phyloP scores from a whole-genome alignment of 92 coral and sea anemone species.

The Paramuricea clavata region DNA sequence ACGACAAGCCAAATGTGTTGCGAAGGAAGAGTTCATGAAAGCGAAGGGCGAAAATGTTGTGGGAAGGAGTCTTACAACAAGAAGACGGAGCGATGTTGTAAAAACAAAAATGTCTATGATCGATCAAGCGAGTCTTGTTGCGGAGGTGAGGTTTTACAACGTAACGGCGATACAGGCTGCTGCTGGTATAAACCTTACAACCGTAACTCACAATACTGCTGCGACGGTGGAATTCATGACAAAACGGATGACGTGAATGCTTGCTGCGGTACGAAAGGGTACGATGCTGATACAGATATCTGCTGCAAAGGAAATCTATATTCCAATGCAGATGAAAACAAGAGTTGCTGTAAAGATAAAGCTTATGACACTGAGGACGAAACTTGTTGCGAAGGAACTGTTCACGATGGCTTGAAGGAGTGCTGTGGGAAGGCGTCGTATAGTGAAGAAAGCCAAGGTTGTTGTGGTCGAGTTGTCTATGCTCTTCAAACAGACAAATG shows the following conservation, averaged over 20 bases:
- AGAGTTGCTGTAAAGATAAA: background rate
- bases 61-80: background rate
- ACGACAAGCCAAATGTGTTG: background rate
- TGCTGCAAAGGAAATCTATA: constrained; percentile 13
- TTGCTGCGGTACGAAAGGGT: background rate
- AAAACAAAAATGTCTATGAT: background rate
- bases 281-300: background rate
- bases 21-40: background rate
- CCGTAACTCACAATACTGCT: background rate
- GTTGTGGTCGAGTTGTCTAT: background rate
- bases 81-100: background rate
- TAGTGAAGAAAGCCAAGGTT: background rate
- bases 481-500: background rate
- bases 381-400: background rate
- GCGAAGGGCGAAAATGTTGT: background rate
- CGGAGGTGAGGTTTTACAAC: background rate
- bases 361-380: background rate
- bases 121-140: background rate
- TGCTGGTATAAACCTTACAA: background rate
- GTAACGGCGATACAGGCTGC: background rate
- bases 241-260: background rate
- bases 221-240: background rate
- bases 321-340: background rate
- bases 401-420: background rate
- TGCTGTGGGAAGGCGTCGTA: constrained; percentile 13